Conservation (phyloP, 1,140 invertebrate genomes). For the Hycleus phaleratus region DNA sequence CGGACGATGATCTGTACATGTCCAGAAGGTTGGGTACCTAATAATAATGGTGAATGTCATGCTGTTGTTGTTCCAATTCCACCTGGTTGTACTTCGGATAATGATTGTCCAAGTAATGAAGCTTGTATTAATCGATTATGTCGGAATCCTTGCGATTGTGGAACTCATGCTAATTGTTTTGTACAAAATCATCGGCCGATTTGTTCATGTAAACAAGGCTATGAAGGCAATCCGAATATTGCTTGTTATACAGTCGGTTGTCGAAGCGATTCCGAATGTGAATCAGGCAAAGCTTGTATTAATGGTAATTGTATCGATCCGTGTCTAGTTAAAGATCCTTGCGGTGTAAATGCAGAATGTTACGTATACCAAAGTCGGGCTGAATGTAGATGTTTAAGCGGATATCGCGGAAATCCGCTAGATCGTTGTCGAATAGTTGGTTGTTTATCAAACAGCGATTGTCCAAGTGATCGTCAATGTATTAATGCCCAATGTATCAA, state of each 20-base stretch:
- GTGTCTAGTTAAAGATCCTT: slow-evolving; percentile 69
- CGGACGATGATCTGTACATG: slow-evolving; percentile 79
- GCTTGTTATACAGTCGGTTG: slow-evolving; percentile 72
- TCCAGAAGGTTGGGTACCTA: slow-evolving; percentile 71
- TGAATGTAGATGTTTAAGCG: slow-evolving; percentile 70
- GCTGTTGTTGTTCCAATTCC: slow-evolving; percentile 58
- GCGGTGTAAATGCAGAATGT: slow-evolving; percentile 78
- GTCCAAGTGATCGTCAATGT: slow-evolving; percentile 75
- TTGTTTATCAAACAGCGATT: slow-evolving; percentile 83
- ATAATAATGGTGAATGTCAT: slow-evolving; percentile 66
- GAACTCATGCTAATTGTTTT: slow-evolving; percentile 72
- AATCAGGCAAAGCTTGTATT: slow-evolving; percentile 68
- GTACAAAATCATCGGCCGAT: slow-evolving; percentile 77
- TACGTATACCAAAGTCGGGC: slow-evolving; percentile 64
- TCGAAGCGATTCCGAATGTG: slow-evolving; percentile 69
- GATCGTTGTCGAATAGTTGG: slow-evolving; percentile 70
- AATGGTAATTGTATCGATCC: slow-evolving; percentile 80
- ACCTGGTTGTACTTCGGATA: slow-evolving; percentile 66
- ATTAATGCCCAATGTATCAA: slow-evolving; percentile 79
- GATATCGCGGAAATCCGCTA: slow-evolving; percentile 73
- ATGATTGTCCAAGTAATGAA: slow-evolving; percentile 68
- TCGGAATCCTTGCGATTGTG: slow-evolving; percentile 80
- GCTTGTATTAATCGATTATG: slow-evolving; percentile 81
- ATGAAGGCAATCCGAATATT: slow-evolving; percentile 76
- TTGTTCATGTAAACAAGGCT: slow-evolving; percentile 74